Evolutionary conservation across 2,888 invertebrate species (phyloP), one percentile per base, ranked within the genome.

Genomic region (Schizotus pectinicornis): DNA sequence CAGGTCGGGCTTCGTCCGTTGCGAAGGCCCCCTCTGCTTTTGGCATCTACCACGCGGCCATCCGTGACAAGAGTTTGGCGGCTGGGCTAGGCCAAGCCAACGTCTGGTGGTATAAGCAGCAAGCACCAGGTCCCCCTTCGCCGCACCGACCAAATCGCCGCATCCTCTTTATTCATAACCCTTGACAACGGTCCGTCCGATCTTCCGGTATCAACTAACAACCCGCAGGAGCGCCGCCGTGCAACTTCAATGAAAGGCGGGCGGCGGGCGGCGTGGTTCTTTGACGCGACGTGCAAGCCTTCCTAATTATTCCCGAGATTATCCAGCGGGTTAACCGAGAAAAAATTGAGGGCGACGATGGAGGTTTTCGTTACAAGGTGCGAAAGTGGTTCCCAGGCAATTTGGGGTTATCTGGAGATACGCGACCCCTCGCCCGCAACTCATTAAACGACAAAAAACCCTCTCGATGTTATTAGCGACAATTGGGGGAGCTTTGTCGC

Each of bases 131-230:
- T 46, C 52, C 58, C 50, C 43, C 43, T 42, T 47, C 57, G 34
- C 9, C 61, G 48, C 51, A 47, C 54, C 54, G 49, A 37, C 45
- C 50, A 54, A 56, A 59, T 60, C 61, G 52, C 53, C 42, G 64
- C 67, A 67, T 67, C 68, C 67, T 67, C 57, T 64, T 67, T 67
- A 67, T 68, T 67, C 70, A 71, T 71, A 71, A 69, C 68, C 68
- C 68, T 69, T 64, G 66, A 67, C 56, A 69, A 70, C 68, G 65
- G 62, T 60, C 62, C 62, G 67, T 60, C 22, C 59, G 47, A 56
- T 65, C 68, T 70, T 71, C 70, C 69, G 70, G 70, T 69, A 65
- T 60, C 65, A 59, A 39, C 47, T 14, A 38, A 42, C 42, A 51
- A 42, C 22, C 22, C 22, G 22, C 22, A 22, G 52, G 37, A 53